Conservation (phyloP, 2,113 vertebrate genomes). For the Ptilonorhynchus violaceus region DNA sequence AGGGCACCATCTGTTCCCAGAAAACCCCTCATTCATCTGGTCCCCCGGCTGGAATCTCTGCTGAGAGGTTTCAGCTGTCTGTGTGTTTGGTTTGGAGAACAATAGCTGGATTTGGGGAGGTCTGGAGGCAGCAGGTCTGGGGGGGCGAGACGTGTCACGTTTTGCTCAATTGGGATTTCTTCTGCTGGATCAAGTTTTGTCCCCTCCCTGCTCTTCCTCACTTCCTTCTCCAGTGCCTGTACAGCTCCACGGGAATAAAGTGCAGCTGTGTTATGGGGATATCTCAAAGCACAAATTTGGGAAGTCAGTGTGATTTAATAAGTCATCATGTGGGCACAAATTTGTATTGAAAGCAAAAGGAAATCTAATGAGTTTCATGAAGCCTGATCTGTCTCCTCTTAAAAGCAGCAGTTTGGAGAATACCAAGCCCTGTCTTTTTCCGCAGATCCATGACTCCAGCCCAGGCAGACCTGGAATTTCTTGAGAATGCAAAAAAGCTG, state of each 20-base stretch:
- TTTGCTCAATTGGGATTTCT: background rate
- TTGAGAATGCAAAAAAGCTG: constrained; percentile 98
- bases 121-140: background rate
- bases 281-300: background rate
- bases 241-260: background rate
- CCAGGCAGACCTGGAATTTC: constrained; percentile 95
- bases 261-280: background rate
- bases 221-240: background rate
- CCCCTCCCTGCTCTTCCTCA: background rate
- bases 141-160: background rate
- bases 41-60: background rate
- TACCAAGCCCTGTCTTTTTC: background rate
- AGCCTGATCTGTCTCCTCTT: background rate
- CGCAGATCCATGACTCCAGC: constrained; percentile 93
- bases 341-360: background rate
- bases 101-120: constrained; percentile 15
- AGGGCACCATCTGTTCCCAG: constrained; percentile 68
- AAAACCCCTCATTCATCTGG: constrained; percentile 53
- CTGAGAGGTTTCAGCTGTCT: constrained; percentile 52
- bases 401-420: background rate
- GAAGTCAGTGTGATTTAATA: background rate
- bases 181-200: background rate
- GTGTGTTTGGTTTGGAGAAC: constrained; percentile 33
- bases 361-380: background rate
- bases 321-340: background rate